Conservation (phyloP, 2,113 vertebrate species). For the Propithecus coquereli region DNA sequence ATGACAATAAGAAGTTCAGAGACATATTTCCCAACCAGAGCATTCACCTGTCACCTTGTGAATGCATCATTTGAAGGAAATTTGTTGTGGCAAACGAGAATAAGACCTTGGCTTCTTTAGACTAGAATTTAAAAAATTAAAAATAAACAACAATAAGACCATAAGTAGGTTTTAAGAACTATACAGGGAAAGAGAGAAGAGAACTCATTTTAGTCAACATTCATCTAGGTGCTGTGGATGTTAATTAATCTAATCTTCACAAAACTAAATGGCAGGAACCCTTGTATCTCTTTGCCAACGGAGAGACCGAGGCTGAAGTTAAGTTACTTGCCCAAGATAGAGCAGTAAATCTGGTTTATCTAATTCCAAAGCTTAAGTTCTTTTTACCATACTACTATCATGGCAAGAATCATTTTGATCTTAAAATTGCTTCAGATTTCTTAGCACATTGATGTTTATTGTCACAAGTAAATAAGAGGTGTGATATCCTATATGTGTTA, state of each 20-base stretch:
- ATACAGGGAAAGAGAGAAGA: background rate
- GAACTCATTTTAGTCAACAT: background rate
- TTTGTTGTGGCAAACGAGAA: background rate
- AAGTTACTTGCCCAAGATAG: background rate
- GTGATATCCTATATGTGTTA: background rate
- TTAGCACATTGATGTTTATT: background rate
- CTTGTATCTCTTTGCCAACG: background rate
- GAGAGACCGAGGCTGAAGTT: background rate
- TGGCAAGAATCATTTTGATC: background rate
- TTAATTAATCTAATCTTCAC: background rate
- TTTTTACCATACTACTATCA: background rate
- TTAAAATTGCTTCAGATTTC: background rate
- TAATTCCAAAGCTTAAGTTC: background rate
- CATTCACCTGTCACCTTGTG: background rate
- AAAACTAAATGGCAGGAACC: background rate
- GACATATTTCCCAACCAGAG: background rate
- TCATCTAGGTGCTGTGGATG: background rate
- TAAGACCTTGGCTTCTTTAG: background rate
- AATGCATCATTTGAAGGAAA: background rate
- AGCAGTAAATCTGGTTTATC: background rate
- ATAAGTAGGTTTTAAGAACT: background rate
- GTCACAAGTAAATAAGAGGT: background rate
- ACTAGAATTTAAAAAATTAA: background rate
- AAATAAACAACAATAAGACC: background rate
- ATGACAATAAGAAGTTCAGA: background rate